Evolutionary conservation across 2,888 invertebrate species (phyloP), one percentile per base, ranked within the genome.

Genomic region (Campoplex capitator): DNA sequence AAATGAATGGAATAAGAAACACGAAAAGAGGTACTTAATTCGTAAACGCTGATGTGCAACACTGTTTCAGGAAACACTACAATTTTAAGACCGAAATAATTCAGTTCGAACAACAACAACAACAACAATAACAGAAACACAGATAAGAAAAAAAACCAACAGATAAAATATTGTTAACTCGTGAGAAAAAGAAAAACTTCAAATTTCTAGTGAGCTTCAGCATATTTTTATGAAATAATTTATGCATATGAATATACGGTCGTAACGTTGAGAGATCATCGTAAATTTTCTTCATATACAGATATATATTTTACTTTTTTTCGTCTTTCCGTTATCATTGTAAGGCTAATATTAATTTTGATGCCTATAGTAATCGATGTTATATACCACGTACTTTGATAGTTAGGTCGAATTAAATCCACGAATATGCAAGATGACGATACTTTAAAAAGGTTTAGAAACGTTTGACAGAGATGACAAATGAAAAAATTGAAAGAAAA

Each of bases 141-240:
- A 23, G 23, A 23, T 0, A 23, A 23, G 23, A 23, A 23, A 23
- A 23, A 70, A 62, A 67, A 65, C 62, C 48, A 51, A 75, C 42
- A 79, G 28, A n/a, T 18, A 1, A 54, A 68, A 28, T 70, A 35
- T 68, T 58, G 48, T 80, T 67, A n/a, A 67, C 16, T 58, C 74
- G 45, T 51, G 54, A 42, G n/a, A 54, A 73, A n/a, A 45, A 42
- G 32, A 62, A 74, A 79, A 70, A 76, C 74, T 35, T 68, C 62
- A 76, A 75, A 83, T 84, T 87, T 56, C 78, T 82, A 83, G 62
- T 70, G 84, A 87, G 87, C 84, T 84, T 84, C 81, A 84, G 87
- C 87, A 82, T 84, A 87, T 87, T 87, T 87, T 87, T 87, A 82
- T 82, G 77, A 78, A n/a, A 78, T 74, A 51, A 32, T 3, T 23